Conservation (phyloP, 2,888 invertebrate genomes). For the Microctonus aethiopoides region DNA sequence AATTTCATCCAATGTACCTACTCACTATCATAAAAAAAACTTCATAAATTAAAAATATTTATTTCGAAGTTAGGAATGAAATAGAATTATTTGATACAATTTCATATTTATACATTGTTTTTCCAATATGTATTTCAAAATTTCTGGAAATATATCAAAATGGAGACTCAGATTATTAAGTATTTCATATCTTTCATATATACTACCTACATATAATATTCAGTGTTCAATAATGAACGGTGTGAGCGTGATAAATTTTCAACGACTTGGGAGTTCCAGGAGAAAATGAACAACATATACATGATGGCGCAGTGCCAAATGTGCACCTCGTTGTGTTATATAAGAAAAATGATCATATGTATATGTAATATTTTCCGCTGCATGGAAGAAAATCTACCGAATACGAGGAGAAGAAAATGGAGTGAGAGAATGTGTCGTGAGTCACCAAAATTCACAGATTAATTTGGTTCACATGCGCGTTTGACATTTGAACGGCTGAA, state of each 20-base stretch:
- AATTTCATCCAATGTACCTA: too few species aligned
- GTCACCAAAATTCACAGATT: constrained; percentile 30
- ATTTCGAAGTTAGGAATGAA: too few species aligned
- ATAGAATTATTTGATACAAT: too few species aligned
- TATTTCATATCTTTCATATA: constrained; percentile 2
- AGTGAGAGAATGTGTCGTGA: constrained; percentile 5
- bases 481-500: constrained; percentile 32
- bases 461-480: constrained; percentile 35
- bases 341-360: neutral
- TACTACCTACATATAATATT: neutral
- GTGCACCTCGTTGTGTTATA: neutral
- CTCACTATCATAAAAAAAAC: too few species aligned
- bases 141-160: too few species aligned
- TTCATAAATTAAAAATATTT: too few species aligned
- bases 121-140: too few species aligned
- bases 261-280: constrained; percentile 24
- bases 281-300: constrained; percentile 20
- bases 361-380: neutral
- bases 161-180: neutral
- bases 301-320: constrained; percentile 25
- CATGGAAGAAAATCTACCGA: neutral
- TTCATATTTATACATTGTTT: too few species aligned
- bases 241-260: neutral
- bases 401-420: neutral
- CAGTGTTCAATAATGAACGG: neutral